A percentile compares a stretch with the other conserved stretches of the same genome.
phyloP scores from a whole-genome alignment of 2,797 vertebrate species.

The Danio aesculapii region DNA sequence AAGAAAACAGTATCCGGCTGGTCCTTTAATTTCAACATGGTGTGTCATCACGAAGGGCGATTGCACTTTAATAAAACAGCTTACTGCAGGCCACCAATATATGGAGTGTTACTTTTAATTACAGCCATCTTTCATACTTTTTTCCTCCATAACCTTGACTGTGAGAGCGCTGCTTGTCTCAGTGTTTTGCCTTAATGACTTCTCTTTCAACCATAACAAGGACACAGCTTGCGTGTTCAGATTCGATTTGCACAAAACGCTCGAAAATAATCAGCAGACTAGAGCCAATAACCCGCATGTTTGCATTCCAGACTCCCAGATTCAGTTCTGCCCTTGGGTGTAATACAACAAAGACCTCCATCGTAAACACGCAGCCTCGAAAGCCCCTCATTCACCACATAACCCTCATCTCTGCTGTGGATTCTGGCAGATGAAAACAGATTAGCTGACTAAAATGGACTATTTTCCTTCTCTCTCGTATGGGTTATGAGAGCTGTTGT shows the following conservation, averaged over 20 bases:
- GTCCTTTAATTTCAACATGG: background rate
- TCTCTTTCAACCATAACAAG: conserved; percentile 10
- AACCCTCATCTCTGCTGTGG: conserved; percentile 27
- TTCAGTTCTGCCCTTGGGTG: conserved; percentile 35
- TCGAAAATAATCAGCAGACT: conserved; percentile 33
- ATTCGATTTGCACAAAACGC: background rate
- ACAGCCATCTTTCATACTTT: background rate
- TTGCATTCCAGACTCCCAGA: conserved; percentile 50
- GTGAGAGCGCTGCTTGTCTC: conserved; percentile 6
- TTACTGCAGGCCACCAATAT: background rate
- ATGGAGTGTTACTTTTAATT: conserved; percentile 5
- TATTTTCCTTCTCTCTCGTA: conserved; percentile 1
- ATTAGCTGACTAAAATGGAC: conserved; percentile 25
- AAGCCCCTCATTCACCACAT: conserved; percentile 32
- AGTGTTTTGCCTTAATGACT: background rate
- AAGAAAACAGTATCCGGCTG: no score
- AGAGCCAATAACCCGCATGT: conserved; percentile 23
- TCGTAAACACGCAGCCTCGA: conserved; percentile 18
- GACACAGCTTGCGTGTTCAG: background rate
- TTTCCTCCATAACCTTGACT: background rate
- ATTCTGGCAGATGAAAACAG: conserved; percentile 16
- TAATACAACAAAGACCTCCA: conserved; percentile 46
- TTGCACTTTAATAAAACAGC: background rate
- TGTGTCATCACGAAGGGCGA: background rate
- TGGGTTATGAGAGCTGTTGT: background rate